Base-by-base conservation (phyloP, 2,888 invertebrate species). In the Phorcus lineatus region DNA sequence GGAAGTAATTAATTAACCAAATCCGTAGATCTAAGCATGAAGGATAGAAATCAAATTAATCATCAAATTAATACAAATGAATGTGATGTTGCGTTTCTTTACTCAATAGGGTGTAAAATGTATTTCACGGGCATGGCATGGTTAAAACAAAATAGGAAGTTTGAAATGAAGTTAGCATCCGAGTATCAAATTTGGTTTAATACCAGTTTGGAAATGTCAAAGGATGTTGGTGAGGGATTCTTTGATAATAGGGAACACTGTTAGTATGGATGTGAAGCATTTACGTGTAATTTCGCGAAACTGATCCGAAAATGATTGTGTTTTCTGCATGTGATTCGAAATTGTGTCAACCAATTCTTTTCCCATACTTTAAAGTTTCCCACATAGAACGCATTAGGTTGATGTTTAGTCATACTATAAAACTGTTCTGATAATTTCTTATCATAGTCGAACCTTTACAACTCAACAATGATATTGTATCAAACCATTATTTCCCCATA, bases 1-100 rank as follows among this genome's bases (percentile, higher is more conserved):
- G 31, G 40, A 70, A 70, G 36, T 70, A 70, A 70, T 70, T 70
- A 70, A 70, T 70, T 70, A 70, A 70, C 36, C 70, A 19, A 70
- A 70, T 19, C n/a, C 11, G 40, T 70, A 70, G 19, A 70, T 36
- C 40, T 40, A 31, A 36, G 36, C 31, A 70, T 19, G 40, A 70
- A 70, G 19, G 31, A 70, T 70, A 70, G 40, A 70, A 70, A 70
- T 70, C 70, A 31, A 70, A 70, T 70, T 70, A 70, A 70, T 70
- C 70, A 70, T 36, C 16, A 40, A 31, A 36, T 70, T 70, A 70
- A 70, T 70, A 70, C 40, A 31, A 70, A 70, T 70, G 70, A 70
- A 36, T 70, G 19, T 40, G 70, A 70, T 40, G 40, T 36, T 36
- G 70, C 70, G 31, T 16, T 17, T 36, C 19, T 31, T 9, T 70